phyloP scores from a whole-genome alignment of 2,888 invertebrate species.

The Pherbina coryleti region DNA sequence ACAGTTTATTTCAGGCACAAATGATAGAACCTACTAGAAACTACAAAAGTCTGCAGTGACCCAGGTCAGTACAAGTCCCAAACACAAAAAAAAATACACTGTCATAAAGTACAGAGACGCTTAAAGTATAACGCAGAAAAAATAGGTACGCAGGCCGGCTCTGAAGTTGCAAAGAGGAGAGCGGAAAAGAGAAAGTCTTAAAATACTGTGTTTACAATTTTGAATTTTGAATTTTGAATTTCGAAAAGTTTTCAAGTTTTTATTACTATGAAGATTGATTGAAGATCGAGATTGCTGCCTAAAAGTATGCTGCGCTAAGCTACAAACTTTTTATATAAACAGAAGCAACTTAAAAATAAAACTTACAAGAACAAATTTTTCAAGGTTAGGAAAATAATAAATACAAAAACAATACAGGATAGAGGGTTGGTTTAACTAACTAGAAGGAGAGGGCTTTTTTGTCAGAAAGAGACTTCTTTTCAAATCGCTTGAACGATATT shows the following conservation, averaged over 20 bases:
- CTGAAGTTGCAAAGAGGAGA: constrained; percentile 46
- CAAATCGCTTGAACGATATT: constrained; percentile 50
- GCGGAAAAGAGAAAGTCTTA: constrained; percentile 20
- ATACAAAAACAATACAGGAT: background rate
- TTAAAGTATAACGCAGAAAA: background rate
- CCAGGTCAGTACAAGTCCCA: background rate
- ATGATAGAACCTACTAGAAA: background rate
- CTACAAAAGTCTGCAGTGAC: background rate
- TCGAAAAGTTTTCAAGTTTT: background rate
- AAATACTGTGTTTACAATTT: constrained; percentile 1
- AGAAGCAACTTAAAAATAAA: background rate
- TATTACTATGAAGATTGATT: background rate
- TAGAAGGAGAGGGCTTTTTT: constrained; percentile 31
- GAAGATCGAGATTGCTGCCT: no score
- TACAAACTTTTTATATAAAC: background rate
- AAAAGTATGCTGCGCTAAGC: constrained; percentile 18
- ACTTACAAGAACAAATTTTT: background rate
- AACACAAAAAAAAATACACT: background rate
- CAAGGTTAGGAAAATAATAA: background rate
- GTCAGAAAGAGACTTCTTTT: constrained; percentile 57
- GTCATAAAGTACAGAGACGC: background rate
- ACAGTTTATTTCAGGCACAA: constrained; percentile 54
- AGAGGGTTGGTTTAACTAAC: constrained; percentile 16
- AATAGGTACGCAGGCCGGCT: constrained; percentile 33
- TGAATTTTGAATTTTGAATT: constrained; percentile 25